Conservation (phyloP, 2,113 vertebrate species). For the Pseudorhombus dupliciocellatus region DNA sequence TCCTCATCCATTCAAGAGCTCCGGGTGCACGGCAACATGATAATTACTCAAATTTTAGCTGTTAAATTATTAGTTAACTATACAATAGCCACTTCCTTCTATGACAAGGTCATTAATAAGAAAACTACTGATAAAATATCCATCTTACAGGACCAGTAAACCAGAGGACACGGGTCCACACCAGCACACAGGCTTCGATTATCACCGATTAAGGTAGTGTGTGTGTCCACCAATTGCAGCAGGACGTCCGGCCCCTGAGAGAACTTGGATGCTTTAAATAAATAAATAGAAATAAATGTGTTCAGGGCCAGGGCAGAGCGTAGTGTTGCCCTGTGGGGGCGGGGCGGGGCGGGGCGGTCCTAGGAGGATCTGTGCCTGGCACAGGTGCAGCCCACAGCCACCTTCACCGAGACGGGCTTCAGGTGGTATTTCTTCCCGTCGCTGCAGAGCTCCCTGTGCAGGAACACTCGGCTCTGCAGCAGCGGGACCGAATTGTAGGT, state of each 20-base stretch:
- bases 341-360: slow-evolving; percentile 22
- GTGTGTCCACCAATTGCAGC: no score
- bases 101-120: slow-evolving; percentile 17
- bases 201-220: no score
- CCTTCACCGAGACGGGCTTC: background rate
- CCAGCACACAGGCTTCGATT: no score
- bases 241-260: no score
- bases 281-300: background rate
- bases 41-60: slow-evolving; percentile 24
- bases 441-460: slow-evolving; percentile 75
- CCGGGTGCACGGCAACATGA: slow-evolving; percentile 31
- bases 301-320: background rate
- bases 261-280: background rate
- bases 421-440: slow-evolving; percentile 49
- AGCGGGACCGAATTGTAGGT: slow-evolving; percentile 82
- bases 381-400: slow-evolving; percentile 88
- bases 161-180: background rate
- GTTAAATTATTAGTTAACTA: slow-evolving; percentile 40
- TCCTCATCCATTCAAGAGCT: background rate
- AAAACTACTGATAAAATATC: background rate
- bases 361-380: slow-evolving; percentile 60
- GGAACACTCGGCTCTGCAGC: slow-evolving; percentile 80
- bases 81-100: slow-evolving; percentile 47
- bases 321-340: slow-evolving; percentile 15
- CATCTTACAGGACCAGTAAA: no score